These are phyloP conservation scores for Danio kyathit DNA, from an alignment of 2,797 vertebrate species.

Conservation along the genomic window DNA sequence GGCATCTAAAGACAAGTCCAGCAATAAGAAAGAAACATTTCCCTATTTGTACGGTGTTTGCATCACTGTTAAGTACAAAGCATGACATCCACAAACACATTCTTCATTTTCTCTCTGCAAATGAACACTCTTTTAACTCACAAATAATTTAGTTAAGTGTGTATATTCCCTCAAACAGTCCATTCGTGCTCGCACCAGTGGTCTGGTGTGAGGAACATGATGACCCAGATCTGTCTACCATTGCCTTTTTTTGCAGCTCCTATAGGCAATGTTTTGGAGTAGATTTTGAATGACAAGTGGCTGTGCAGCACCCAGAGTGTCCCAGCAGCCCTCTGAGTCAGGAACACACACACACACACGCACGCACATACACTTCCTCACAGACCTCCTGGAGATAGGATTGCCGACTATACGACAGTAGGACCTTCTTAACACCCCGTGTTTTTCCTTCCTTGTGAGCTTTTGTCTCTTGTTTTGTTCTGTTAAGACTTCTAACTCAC, in stretches of 20 bases:
- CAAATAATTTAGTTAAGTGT: background rate
- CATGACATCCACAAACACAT: background rate
- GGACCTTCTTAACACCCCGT: conserved; percentile 50
- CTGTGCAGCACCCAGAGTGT: conserved; percentile 47
- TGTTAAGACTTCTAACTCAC: conserved; percentile 45
- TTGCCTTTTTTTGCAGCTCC: conserved; percentile 53
- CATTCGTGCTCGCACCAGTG: conserved; percentile 14
- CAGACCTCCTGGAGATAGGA: conserved; percentile 48
- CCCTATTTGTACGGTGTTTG: background rate
- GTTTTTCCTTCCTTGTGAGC: conserved; percentile 38
- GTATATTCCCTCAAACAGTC: conserved; percentile 11
- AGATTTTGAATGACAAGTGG: conserved; percentile 45
- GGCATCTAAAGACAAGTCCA: background rate
- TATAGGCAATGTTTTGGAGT: conserved; percentile 42
- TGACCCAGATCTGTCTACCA: conserved; percentile 66
- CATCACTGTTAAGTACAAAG: background rate
- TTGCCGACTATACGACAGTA: conserved; percentile 54
- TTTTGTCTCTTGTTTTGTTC: conserved; percentile 29
- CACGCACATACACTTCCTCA: conserved; percentile 16
- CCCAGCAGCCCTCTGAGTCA: conserved; percentile 26
- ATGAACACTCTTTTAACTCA: background rate
- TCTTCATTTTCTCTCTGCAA: conserved; percentile 7
- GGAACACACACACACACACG: background rate
- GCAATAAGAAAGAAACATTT: background rate
- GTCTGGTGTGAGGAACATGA: conserved; percentile 51